These are phyloP conservation scores for Trichoplusia ni DNA, from an alignment of 1,140 invertebrate genomes.

Conservation along the genomic window DNA sequence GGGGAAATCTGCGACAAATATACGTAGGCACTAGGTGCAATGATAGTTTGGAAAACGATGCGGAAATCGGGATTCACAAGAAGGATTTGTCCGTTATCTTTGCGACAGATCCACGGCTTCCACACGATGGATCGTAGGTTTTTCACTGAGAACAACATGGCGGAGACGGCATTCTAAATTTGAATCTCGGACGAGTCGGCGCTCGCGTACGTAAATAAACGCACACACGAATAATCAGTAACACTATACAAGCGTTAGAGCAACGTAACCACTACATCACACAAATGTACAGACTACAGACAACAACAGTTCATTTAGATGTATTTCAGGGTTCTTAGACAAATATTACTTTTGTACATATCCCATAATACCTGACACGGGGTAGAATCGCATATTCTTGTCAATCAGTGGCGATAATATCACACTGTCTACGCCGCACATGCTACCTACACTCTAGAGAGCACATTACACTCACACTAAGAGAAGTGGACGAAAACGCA, in stretches of 20 bases:
- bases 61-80: not conserved
- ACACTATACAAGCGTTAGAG: constrained; percentile 71
- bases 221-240: constrained; percentile 79
- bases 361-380: not conserved
- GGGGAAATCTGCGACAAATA: too few species aligned
- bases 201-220: constrained; percentile 81
- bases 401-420: constrained; percentile 46
- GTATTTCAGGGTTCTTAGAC: constrained; percentile 8
- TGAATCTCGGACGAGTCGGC: constrained; percentile 81
- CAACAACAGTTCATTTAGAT: constrained; percentile 42
- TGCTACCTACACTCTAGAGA: constrained; percentile 44
- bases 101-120: constrained; percentile 64
- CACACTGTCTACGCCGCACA: constrained; percentile 42
- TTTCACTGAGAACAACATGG: constrained; percentile 80
- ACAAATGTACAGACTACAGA: constrained; percentile 38
- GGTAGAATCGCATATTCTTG: constrained; percentile 6
- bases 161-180: constrained; percentile 80
- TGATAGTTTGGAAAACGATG: not conserved
- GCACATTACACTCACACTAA: constrained; percentile 66
- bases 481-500: constrained; percentile 73
- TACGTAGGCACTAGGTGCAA: not conserved
- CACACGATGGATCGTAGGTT: constrained; percentile 75
- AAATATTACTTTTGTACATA: not conserved
- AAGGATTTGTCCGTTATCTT: constrained; percentile 40
- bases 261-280: constrained; percentile 53